phyloP scores from a whole-genome alignment of 2,113 vertebrate genomes.

The Cathartes aura region DNA sequence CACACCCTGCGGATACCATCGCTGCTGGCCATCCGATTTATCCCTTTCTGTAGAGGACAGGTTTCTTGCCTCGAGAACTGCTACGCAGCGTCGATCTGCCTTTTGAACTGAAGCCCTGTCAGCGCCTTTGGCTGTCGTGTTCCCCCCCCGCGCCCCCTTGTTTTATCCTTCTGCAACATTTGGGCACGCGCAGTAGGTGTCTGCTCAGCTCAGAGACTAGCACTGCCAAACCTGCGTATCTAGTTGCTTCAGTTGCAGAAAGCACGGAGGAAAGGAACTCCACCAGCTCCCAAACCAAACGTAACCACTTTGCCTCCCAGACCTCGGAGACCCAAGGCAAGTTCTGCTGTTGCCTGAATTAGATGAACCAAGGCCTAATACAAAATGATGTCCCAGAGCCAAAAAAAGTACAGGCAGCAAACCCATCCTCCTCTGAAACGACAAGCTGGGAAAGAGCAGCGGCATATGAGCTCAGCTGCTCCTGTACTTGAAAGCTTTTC shows the following conservation, averaged over 20 bases:
- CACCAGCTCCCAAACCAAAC: neutral
- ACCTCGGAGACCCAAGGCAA: neutral
- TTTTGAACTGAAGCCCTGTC: neutral
- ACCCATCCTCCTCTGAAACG: neutral
- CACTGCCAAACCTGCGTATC: neutral
- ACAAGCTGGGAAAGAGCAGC: neutral
- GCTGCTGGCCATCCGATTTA: neutral
- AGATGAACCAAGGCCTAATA: neutral
- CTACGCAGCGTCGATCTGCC: accelerated
- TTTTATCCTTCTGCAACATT: neutral
- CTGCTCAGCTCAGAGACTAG: neutral
- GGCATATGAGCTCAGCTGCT: neutral
- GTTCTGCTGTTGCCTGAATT: neutral
- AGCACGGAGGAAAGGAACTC: neutral
- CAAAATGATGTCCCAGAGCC: neutral
- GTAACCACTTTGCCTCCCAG: neutral
- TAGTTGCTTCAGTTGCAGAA: neutral
- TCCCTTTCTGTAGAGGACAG: neutral
- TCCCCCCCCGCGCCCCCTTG: neutral
- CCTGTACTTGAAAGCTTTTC: neutral
- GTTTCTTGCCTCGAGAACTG: neutral
- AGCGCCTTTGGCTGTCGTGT: neutral
- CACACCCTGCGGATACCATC: accelerated
- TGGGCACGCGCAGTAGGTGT: neutral
- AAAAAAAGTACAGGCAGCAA: neutral